Evolutionary conservation across 2,888 invertebrate species (phyloP), one percentile per base, ranked within the genome.

Genomic region (Morpho helenor): DNA sequence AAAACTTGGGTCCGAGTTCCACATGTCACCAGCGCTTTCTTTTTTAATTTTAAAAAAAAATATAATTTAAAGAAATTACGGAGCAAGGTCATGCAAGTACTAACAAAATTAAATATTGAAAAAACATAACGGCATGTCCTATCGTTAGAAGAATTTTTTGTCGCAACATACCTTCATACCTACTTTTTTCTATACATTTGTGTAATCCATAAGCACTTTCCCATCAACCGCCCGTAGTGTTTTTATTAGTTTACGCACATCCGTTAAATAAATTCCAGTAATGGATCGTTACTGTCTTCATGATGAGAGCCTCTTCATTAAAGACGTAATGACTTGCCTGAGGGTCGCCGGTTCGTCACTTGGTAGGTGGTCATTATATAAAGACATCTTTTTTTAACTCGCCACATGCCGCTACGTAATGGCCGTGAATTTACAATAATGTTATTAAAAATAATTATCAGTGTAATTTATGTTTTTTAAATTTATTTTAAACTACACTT

Each of bases 261-360:
- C 65, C 65, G 61, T 60, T 60, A 58, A 51, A 65, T 63, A 61
- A 61, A 63, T 63, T 63, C 58, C 54, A 57, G 49, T 61, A 58
- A 64, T 58, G 48, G 55, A 10, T 58, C 61, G 52, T 61, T 61
- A 55, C 50, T 45, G 54, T 55, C 59, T 53, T 39, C 10, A 40
- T 55, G 48, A 51, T 40, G 49, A 53, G 55, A 49, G 57, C 45
- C 22, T 61, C 57, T 57, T 60, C 53, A 60, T 60, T 60, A 60
- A 54, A 48, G 44, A 49, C 49, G 23, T 57, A 57, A 57, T 57
- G 52, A 58, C 52, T 47, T 7, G 10, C n/a, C 22, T n/a, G 40
- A 54, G 31, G 51, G 42, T 54, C 57, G 53, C 50, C 58, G 16
- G 58, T 49, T 52, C 56, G 45, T 52, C 45, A 40, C 57, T 43